These are phyloP conservation scores for Capromys pilorides DNA, from an alignment of 2,797 vertebrate species.

Conservation along the genomic window DNA sequence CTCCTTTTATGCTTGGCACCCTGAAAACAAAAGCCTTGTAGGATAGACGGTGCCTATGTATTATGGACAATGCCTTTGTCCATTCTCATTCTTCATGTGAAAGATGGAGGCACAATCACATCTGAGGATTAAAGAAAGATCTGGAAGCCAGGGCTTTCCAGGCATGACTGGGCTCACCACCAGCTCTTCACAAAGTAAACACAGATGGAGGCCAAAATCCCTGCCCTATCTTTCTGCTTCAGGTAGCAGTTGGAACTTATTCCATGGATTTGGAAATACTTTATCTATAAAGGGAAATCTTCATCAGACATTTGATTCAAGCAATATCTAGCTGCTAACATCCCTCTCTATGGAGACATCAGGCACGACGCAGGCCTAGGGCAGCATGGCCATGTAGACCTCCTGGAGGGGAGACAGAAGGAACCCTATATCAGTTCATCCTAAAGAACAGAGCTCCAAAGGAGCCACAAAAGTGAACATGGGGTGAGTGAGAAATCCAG, in stretches of 20 bases:
- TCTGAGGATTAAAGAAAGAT: neutral
- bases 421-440: no score
- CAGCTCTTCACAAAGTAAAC: neutral
- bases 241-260: neutral
- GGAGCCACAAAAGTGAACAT: neutral
- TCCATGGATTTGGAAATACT: neutral
- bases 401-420: neutral
- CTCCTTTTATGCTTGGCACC: neutral
- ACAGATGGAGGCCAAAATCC: neutral
- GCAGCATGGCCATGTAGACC: neutral
- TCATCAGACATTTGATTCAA: neutral
- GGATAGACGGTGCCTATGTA: neutral
- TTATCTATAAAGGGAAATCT: slow-evolving; percentile 38
- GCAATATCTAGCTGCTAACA: neutral
- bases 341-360: neutral
- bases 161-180: neutral
- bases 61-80: neutral
- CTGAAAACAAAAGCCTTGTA: neutral
- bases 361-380: neutral
- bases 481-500: neutral
- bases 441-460: neutral
- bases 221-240: neutral
- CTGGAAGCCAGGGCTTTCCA: neutral
- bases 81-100: neutral
- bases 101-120: neutral